A percentile compares a stretch with the other conserved stretches of the same genome.
These are phyloP conservation scores for Leptarthrus brevirostris DNA, from an alignment of 2,888 invertebrate species.

Conservation along the genomic window DNA sequence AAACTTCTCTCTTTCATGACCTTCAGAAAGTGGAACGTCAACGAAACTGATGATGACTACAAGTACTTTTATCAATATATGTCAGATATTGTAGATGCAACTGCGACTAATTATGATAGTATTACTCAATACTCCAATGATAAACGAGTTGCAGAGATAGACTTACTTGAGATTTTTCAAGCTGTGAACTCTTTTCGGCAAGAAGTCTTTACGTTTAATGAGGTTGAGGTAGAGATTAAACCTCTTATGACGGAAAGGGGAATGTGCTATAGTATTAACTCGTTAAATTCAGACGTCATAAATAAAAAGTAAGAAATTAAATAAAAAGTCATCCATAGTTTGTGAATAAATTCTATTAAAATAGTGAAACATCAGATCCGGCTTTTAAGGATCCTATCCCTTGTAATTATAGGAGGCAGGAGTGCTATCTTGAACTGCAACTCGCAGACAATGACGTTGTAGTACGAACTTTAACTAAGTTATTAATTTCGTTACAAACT, in stretches of 20 bases:
- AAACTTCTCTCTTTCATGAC: too few species aligned
- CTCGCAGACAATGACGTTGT: constrained; percentile 63
- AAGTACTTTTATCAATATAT: constrained; percentile 68
- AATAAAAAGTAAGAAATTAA: constrained; percentile 49
- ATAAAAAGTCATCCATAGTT: too few species aligned
- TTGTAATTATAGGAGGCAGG: constrained; percentile 63
- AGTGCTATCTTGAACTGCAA: constrained; percentile 64
- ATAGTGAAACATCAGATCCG: too few species aligned
- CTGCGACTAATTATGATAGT: constrained; percentile 65
- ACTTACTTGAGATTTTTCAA: constrained; percentile 63
- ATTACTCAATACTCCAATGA: constrained; percentile 67
- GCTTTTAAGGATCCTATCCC: constrained; percentile 57
- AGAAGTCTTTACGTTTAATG: background rate
- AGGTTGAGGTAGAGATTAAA: background rate
- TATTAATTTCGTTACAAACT: background rate
- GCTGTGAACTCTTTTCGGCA: constrained; percentile 60
- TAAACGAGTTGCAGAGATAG: constrained; percentile 64
- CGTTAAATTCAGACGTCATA: constrained; percentile 53
- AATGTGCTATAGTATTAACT: constrained; percentile 72
- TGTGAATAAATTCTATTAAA: too few species aligned
- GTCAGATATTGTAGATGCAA: constrained; percentile 67
- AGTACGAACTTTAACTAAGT: constrained; percentile 56
- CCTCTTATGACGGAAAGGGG: constrained; percentile 74
- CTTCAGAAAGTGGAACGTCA: constrained; percentile 65
- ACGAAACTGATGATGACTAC: constrained; percentile 65